phyloP scores from a whole-genome alignment of 2,888 invertebrate genomes.

The Lycaena phlaeas region DNA sequence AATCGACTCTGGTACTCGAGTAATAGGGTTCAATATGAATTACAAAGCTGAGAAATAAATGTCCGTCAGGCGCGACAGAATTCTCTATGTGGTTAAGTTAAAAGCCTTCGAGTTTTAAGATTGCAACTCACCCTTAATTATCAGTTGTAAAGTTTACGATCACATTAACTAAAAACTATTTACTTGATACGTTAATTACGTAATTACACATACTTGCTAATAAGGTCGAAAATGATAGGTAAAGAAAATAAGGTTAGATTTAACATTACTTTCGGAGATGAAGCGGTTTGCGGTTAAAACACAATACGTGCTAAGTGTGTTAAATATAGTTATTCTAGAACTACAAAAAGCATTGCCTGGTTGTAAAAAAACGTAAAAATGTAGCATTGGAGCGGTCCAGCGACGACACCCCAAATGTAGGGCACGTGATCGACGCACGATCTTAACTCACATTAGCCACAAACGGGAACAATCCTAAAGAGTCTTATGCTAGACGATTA shows the following conservation, averaged over 20 bases:
- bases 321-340: constrained; percentile 20
- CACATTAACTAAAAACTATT: neutral
- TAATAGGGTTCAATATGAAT: constrained; percentile 35
- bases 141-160: constrained; percentile 24
- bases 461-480: constrained; percentile 51
- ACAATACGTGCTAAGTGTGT: neutral
- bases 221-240: neutral
- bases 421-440: constrained; percentile 57
- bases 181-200: constrained; percentile 1
- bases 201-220: neutral
- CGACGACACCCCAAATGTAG: constrained; percentile 56
- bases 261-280: neutral
- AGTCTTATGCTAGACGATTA: constrained; percentile 37
- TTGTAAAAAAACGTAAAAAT: constrained; percentile 45
- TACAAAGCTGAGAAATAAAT: constrained; percentile 32
- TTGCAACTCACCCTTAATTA: constrained; percentile 28
- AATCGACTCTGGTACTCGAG: constrained; percentile 33
- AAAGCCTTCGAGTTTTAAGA: constrained; percentile 25
- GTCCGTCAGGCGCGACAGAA: constrained; percentile 30
- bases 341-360: constrained; percentile 43
- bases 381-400: constrained; percentile 49
- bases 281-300: no score
- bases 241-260: constrained; percentile 1
- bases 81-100: constrained; percentile 25
- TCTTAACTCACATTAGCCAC: constrained; percentile 65